Conservation (phyloP, 2,888 invertebrate genomes). For the Brachyptera risi region DNA sequence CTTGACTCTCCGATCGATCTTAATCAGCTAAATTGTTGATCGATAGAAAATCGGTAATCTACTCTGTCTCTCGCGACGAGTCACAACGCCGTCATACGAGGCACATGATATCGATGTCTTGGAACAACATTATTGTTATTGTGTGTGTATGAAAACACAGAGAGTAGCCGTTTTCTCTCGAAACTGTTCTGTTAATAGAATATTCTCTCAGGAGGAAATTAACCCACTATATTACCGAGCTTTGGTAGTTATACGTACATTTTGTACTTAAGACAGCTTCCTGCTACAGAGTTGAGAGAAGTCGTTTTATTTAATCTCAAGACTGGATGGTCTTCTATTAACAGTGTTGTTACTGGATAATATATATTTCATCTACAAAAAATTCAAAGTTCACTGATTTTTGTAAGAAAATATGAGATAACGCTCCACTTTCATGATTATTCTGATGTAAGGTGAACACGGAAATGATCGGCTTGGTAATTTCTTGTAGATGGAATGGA, state of each 20-base stretch:
- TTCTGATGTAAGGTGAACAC: too few species aligned
- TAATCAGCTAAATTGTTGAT: conserved; percentile 2
- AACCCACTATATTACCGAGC: not conserved
- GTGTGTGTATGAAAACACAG: too few species aligned
- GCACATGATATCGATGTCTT: conserved; percentile 1
- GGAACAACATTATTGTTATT: not conserved
- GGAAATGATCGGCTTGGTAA: too few species aligned
- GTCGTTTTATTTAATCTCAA: not conserved
- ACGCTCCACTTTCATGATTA: too few species aligned
- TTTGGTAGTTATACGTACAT: not conserved
- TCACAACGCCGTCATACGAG: not conserved
- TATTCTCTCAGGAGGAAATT: not conserved
- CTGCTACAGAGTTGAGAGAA: not conserved
- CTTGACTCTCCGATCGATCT: not conserved
- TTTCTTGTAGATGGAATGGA: too few species aligned
- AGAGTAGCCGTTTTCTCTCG: not conserved
- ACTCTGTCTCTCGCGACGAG: too few species aligned
- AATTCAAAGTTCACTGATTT: too few species aligned
- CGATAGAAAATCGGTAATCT: too few species aligned
- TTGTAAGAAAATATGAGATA: too few species aligned
- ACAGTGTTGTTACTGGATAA: too few species aligned
- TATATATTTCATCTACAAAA: too few species aligned
- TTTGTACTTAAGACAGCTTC: not conserved
- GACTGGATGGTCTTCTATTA: too few species aligned
- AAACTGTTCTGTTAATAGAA: not conserved